phyloP scores from a whole-genome alignment of 2,113 vertebrate genomes.

The Gallinago media region DNA sequence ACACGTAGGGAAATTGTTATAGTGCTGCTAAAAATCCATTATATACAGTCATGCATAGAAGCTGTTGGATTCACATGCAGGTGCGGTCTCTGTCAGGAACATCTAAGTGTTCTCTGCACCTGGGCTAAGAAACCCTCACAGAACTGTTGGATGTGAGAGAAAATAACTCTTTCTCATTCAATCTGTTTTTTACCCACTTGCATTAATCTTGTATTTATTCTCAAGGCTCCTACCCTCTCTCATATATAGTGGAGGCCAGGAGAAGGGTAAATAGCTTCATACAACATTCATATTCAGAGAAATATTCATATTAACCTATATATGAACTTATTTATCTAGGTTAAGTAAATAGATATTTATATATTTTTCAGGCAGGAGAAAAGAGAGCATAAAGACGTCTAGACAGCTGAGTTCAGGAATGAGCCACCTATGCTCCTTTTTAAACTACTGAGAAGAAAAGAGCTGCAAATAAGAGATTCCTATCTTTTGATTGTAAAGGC shows the following conservation, averaged over 20 bases:
- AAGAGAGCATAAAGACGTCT: background rate
- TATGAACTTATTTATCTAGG: background rate
- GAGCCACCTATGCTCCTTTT: background rate
- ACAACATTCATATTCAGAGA: background rate
- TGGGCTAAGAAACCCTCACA: background rate
- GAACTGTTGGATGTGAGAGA: background rate
- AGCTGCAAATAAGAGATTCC: background rate
- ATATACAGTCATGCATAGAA: background rate
- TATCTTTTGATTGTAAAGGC: background rate
- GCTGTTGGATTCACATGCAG: background rate
- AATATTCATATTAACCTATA: background rate
- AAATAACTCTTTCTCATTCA: background rate
- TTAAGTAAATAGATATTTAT: background rate
- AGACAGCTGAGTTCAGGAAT: background rate
- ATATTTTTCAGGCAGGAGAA: background rate
- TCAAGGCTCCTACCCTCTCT: background rate
- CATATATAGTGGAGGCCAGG: background rate
- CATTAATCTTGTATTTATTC: background rate
- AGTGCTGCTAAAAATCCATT: conserved; percentile 33
- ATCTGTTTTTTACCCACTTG: background rate
- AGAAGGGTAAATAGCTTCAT: background rate
- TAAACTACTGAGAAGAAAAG: background rate
- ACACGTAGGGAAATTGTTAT: background rate
- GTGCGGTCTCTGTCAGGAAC: background rate
- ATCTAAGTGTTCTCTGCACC: background rate